These are phyloP conservation scores for Crotophaga sulcirostris DNA, from an alignment of 2,113 vertebrate genomes.

Conservation along the genomic window DNA sequence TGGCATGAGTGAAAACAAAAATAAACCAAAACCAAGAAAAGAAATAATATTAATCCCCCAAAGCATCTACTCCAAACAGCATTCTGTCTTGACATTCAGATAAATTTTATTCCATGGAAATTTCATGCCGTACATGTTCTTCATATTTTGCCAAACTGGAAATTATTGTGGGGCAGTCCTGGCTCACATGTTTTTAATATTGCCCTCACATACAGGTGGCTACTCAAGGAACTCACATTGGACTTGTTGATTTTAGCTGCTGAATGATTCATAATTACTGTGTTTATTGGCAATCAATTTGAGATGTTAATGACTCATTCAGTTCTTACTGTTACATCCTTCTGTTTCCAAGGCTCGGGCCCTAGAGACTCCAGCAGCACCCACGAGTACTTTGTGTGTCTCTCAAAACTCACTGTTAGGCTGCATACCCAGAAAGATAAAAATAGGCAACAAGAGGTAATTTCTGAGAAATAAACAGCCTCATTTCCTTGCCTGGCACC, in stretches of 20 bases:
- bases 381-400: accelerated
- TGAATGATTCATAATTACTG: not conserved
- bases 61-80: not conserved
- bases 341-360: not conserved
- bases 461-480: not conserved
- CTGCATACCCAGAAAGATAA: not conserved
- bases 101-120: not conserved
- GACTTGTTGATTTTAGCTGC: not conserved
- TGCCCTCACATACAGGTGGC: not conserved
- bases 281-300: not conserved
- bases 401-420: not conserved
- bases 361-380: not conserved
- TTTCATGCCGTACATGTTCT: not conserved
- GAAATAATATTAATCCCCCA: not conserved
- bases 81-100: not conserved
- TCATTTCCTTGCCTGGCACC: not conserved
- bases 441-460: not conserved
- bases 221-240: not conserved
- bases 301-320: not conserved
- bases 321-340: not conserved
- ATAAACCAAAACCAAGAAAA: not conserved
- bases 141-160: not conserved
- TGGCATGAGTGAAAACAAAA: not conserved
- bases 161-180: not conserved
- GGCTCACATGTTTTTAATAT: accelerated